Conservation (phyloP, 2,113 vertebrate genomes). For the Ranitomeya variabilis region DNA sequence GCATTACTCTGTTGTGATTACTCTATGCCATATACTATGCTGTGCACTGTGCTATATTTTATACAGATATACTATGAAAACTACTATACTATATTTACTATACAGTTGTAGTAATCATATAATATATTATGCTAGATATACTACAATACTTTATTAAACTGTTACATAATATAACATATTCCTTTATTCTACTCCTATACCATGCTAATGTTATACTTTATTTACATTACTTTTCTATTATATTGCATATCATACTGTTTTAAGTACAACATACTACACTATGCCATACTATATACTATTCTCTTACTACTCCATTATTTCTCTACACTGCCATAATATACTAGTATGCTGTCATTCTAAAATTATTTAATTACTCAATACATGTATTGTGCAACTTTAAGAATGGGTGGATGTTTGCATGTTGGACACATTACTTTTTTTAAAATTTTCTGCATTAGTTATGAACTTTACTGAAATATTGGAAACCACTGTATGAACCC, state of each 20-base stretch:
- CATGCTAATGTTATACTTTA: neutral
- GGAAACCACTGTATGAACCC: too few relatives aligned
- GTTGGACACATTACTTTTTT: too few relatives aligned
- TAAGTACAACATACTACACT: neutral
- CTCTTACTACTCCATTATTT: too few relatives aligned
- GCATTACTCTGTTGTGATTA: neutral
- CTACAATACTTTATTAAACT: neutral
- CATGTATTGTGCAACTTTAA: too few relatives aligned
- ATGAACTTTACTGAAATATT: too few relatives aligned
- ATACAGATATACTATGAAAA: neutral
- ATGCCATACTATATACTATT: neutral
- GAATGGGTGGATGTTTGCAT: too few relatives aligned
- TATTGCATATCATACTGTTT: too few relatives aligned
- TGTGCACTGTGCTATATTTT: neutral
- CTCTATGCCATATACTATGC: neutral
- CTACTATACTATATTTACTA: neutral
- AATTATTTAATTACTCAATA: too few relatives aligned
- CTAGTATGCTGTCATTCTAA: too few relatives aligned
- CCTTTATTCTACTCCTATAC: neutral
- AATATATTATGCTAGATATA: neutral
- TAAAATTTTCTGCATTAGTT: too few relatives aligned
- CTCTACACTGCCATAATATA: too few relatives aligned
- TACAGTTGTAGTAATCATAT: neutral
- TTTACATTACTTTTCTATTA: neutral
- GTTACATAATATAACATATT: too few relatives aligned